A percentile compares a stretch with the other conserved stretches of the same genome.
These are phyloP conservation scores for Argyresthia albistria DNA, from an alignment of 2,888 invertebrate species.

Conservation along the genomic window DNA sequence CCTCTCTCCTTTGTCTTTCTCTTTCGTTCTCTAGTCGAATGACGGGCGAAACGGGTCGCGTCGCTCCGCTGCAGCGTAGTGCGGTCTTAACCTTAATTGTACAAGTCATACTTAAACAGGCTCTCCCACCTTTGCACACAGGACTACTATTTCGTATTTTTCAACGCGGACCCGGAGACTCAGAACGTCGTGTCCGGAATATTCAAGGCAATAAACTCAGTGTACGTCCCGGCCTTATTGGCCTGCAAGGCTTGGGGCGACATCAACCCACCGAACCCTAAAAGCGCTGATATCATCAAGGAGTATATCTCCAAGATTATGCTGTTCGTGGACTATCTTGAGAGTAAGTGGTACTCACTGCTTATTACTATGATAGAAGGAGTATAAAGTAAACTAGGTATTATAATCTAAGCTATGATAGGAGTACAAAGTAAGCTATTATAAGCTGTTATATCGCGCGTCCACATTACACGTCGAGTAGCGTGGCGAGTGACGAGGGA, in stretches of 20 bases:
- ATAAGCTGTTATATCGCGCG: too few species aligned
- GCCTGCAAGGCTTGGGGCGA: slow-evolving; percentile 54
- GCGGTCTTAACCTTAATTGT: too few species aligned
- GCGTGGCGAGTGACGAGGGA: too few species aligned
- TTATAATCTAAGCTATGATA: too few species aligned
- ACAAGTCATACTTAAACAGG: too few species aligned
- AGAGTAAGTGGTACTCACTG: slow-evolving; percentile 32
- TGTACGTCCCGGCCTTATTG: slow-evolving; percentile 43
- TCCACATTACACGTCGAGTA: too few species aligned
- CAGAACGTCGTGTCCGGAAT: slow-evolving; percentile 59
- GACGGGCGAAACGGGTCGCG: too few species aligned
- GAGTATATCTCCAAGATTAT: slow-evolving; percentile 50
- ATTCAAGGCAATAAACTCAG: slow-evolving; percentile 36
- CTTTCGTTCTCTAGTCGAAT: too few species aligned
- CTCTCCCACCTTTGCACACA: slow-evolving; percentile 18
- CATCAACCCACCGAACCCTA: slow-evolving; percentile 58
- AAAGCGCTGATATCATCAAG: slow-evolving; percentile 44
- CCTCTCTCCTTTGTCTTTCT: too few species aligned
- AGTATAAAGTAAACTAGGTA: too few species aligned
- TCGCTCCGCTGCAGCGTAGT: too few species aligned
- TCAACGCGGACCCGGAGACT: slow-evolving; percentile 44
- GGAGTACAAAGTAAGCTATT: too few species aligned
- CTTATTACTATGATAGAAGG: neutral
- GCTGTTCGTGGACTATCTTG: slow-evolving; percentile 56
- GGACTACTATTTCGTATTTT: slow-evolving; percentile 45